Conservation (phyloP, 2,888 invertebrate species). For the Nezara viridula region DNA sequence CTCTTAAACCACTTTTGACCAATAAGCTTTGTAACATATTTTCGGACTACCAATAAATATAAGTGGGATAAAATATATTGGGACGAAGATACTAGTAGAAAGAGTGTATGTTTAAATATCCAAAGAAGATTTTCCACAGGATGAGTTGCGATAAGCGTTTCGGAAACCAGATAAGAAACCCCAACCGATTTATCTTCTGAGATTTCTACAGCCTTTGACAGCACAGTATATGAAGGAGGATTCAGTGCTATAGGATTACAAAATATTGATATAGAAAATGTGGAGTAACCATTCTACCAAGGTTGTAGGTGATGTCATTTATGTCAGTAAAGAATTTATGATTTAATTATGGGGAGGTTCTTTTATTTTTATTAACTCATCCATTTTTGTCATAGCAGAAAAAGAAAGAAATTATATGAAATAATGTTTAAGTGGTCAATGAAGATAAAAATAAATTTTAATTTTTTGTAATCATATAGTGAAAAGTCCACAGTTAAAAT, state of each 20-base stretch:
- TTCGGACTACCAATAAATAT: not conserved
- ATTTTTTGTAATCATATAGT: no score
- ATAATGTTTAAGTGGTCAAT: no score
- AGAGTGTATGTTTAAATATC: not conserved
- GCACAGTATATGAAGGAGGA: not conserved
- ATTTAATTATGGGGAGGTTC: no score
- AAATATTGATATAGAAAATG: no score
- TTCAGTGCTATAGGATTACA: not conserved
- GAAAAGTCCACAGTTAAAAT: no score
- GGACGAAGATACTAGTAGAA: not conserved
- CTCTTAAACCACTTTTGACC: not conserved
- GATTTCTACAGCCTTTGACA: not conserved
- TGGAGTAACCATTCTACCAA: no score
- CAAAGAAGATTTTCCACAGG: not conserved
- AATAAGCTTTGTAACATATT: not conserved
- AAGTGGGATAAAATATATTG: not conserved
- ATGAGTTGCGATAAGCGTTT: conserved; percentile 2
- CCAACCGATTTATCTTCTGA: not conserved
- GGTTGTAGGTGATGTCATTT: no score
- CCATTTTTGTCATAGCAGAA: no score
- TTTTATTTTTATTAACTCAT: no score
- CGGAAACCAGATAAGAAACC: not conserved
- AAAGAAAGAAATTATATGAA: no score
- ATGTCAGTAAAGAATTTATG: no score
- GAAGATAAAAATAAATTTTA: no score